Base-by-base conservation (phyloP, 2,888 invertebrate genomes). In the Mayetiola destructor region DNA sequence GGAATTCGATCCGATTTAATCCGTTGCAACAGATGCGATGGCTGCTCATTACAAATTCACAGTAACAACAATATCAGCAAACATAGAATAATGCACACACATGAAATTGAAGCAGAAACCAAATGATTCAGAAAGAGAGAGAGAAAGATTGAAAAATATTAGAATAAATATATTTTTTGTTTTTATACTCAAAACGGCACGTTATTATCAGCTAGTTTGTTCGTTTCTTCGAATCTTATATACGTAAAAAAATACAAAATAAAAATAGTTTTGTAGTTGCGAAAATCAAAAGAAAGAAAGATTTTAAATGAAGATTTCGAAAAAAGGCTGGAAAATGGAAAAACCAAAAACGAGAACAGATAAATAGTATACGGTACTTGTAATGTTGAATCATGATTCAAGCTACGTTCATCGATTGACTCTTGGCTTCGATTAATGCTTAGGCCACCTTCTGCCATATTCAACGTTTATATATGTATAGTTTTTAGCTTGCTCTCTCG, bases 1-100 rank as follows among this genome's bases (percentile, higher is more conserved):
- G 82, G 77, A 60, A 81, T 78, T 55, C 85, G 77, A 68, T 88
- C 87, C 39, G 83, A 80, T 65, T 85, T 84, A 48, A 85, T 80
- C 59, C 83, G 75, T 65, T 84, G 84, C 67, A 84, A 69, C 59
- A 83, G 80, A 67, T 81, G 80, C 14, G 81, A 79, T 77, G 80
- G 66, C 57, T 62, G 57, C 23, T 23, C 4, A 23, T 9, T 23
- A n/a, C 8, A 23, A 23, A 42, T 6, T n/a, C n/a, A n/a, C n/a
- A n/a, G n/a, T n/a, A n/a, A n/a, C n/a, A n/a, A n/a, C n/a, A n/a
- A 23, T 14, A 23, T 4, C 2, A 8, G 3, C 39, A 12, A 39
- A 20, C 39, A 39, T 18, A 8, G n/a, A n/a, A n/a, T n/a, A n/a
- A n/a, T 20, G 39, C 5, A n/a, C 23, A 42, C 42, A 10, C 23